Evolutionary conservation across 2,113 vertebrate species (phyloP), one percentile per base, ranked within the genome.

Genomic region (Melanostigma gelatinosum): DNA sequence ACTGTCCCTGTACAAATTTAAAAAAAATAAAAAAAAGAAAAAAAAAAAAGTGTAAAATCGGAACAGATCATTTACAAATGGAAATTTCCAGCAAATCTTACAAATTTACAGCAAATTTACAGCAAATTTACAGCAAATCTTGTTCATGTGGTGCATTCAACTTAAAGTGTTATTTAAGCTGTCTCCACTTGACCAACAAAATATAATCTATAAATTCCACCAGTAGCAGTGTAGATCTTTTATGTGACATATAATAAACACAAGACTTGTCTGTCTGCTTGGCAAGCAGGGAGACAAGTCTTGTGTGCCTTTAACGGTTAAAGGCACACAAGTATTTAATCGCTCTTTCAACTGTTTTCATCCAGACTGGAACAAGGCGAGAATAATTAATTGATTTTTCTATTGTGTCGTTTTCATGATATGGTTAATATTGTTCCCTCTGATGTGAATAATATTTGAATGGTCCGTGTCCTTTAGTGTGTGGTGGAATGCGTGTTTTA

Each of bases 21-120:
- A n/a, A n/a, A n/a, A n/a, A n/a, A n/a, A n/a, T n/a, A n/a, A n/a
- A n/a, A n/a, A n/a, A n/a, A n/a, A n/a, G n/a, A n/a, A n/a, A n/a
- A n/a, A n/a, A n/a, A n/a, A n/a, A n/a, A n/a, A n/a, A n/a, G n/a
- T 61, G 52, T 44, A 81, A 61, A 77, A 58, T 18, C 63, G 10
- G 42, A 24, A 67, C 1, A 8, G 54, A 62, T 52, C 36, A 67
- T 65, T 67, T 32, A 60, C 46, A 62, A 65, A 60, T 60, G 48
- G 13, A 68, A 62, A 63, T 75, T 70, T 27, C 7, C 44, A 24
- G 24, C 24, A 24, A 24, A 24, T 24, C 24, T 24, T 24, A 24
- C 24, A 24, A 24, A 24, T 24, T 24, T 24, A 24, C n/a, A n/a
- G n/a, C n/a, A n/a, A n/a, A n/a, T n/a, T n/a, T n/a, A n/a, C n/a